Evolutionary conservation across 2,888 invertebrate genomes (phyloP).

Genomic region (Tethea ocularis): DNA sequence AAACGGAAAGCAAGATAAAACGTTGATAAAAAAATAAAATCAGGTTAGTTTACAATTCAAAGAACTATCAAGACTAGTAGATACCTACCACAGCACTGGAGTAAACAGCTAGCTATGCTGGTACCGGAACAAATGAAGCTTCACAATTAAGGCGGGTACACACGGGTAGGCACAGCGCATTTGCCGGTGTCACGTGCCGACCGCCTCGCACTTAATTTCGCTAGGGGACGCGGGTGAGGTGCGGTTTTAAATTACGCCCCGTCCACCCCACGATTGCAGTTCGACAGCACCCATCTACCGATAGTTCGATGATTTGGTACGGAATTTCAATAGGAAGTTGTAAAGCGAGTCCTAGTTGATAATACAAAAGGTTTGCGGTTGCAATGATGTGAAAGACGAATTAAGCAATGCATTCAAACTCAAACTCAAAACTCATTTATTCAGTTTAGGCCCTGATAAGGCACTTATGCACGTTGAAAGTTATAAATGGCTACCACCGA

Average conservation of each 20-base stretch:
- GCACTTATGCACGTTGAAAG: no score
- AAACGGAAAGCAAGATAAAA: no score
- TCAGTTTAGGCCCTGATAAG: no score
- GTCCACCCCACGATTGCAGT: slow-evolving; percentile 56
- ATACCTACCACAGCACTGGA: neutral
- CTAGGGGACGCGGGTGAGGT: slow-evolving; percentile 54
- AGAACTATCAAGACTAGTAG: neutral
- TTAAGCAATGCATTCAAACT: no score
- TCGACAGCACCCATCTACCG: slow-evolving; percentile 39
- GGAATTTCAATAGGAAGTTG: slow-evolving; percentile 24
- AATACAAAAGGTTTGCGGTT: neutral
- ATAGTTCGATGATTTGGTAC: slow-evolving; percentile 30
- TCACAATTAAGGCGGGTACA: slow-evolving; percentile 76
- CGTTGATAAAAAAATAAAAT: no score
- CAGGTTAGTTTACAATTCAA: neutral
- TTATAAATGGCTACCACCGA: no score
- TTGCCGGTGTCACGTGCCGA: slow-evolving; percentile 79
- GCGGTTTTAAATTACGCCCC: slow-evolving; percentile 79
- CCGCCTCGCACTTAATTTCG: slow-evolving; percentile 79
- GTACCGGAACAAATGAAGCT: slow-evolving; percentile 67
- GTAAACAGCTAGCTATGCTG: neutral
- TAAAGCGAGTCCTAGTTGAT: neutral
- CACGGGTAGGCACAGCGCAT: slow-evolving; percentile 72
- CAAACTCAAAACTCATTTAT: no score
- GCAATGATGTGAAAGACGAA: neutral